Conservation (phyloP, 2,113 vertebrate genomes). For the Triplophysa tibetana region DNA sequence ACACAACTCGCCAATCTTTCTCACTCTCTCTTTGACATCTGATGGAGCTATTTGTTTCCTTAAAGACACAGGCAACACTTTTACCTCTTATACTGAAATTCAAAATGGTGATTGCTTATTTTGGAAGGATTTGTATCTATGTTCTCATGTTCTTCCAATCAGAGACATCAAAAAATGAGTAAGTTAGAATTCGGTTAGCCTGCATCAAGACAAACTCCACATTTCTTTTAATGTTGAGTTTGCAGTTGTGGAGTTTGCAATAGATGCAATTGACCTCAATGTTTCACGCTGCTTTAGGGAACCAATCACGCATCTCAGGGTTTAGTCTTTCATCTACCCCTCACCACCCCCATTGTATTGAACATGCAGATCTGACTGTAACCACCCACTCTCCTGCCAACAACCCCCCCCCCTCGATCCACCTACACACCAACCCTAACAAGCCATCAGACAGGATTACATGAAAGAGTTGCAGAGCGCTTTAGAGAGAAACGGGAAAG, state of each 20-base stretch:
- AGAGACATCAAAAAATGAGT: neutral
- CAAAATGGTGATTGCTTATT: conserved; percentile 34
- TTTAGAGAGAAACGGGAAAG: neutral
- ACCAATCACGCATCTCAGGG: conserved; percentile 20
- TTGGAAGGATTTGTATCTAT: neutral
- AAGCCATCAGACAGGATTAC: conserved; percentile 10
- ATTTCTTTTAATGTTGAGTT: conserved; percentile 9
- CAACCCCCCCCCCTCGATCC: neutral
- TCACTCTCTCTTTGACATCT: conserved; percentile 53
- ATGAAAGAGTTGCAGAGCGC: conserved; percentile 14
- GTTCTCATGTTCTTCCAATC: neutral
- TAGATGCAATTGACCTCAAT: conserved; percentile 8
- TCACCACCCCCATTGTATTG: neutral
- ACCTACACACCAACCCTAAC: conserved; percentile 1
- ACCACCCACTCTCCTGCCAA: conserved; percentile 12
- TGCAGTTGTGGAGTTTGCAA: too few relatives aligned
- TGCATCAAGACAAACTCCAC: conserved; percentile 15
- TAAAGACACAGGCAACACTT: conserved; percentile 57
- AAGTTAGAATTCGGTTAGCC: neutral
- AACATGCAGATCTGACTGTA: conserved; percentile 35
- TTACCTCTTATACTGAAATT: conserved; percentile 35
- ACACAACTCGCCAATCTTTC: conserved; percentile 28
- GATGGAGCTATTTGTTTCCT: conserved; percentile 60
- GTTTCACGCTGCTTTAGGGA: conserved; percentile 1
- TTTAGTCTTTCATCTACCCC: neutral